Conservation (phyloP, 2,113 vertebrate genomes). For the Cyanistes caeruleus region DNA sequence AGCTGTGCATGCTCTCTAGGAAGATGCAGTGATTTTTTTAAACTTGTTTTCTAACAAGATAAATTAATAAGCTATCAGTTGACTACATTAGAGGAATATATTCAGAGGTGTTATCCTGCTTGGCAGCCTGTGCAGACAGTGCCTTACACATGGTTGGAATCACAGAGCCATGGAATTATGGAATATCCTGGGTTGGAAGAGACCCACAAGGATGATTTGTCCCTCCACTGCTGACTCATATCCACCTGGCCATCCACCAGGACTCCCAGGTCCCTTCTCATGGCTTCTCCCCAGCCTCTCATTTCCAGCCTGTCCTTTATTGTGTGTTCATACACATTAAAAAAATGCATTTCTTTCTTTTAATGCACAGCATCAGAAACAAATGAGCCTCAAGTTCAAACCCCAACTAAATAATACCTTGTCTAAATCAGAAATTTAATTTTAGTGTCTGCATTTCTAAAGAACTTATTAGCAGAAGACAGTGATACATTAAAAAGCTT, state of each 20-base stretch:
- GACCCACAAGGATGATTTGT: neutral
- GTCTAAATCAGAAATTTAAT: constrained; percentile 19
- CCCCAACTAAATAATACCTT: constrained; percentile 23
- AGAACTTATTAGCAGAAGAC: neutral
- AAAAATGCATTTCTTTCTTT: neutral
- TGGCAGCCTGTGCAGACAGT: neutral
- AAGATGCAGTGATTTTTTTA: neutral
- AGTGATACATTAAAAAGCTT: neutral
- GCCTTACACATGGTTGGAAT: neutral
- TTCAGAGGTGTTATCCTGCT: neutral
- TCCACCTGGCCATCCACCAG: neutral
- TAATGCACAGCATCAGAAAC: neutral
- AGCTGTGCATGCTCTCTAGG: neutral
- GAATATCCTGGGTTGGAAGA: neutral
- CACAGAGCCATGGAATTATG: neutral
- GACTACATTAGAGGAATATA: neutral
- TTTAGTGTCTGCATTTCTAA: constrained; percentile 26
- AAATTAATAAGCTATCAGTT: neutral
- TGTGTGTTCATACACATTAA: neutral
- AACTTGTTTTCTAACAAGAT: constrained; percentile 14
- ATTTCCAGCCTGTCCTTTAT: neutral
- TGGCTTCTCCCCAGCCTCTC: neutral
- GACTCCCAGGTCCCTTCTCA: neutral
- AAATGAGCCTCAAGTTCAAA: constrained; percentile 8
- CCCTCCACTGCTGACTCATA: neutral